phyloP scores from a whole-genome alignment of 2,888 invertebrate species.

The Oxyteleia sp. region DNA sequence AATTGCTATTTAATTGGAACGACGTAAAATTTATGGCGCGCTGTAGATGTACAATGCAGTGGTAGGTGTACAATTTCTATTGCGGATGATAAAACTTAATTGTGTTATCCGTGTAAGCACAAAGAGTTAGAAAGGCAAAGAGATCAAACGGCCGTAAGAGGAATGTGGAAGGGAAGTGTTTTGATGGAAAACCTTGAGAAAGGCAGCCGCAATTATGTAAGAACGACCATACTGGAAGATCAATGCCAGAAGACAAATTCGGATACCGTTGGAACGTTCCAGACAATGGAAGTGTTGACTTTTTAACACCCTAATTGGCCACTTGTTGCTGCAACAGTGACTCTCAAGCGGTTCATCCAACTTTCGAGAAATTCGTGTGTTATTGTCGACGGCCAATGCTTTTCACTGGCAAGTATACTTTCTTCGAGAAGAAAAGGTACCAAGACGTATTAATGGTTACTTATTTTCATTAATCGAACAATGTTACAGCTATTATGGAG shows the following conservation, averaged over 20 bases:
- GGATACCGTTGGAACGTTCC: neutral
- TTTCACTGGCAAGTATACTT: neutral
- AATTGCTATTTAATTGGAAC: constrained; percentile 40
- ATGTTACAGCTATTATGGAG: no score
- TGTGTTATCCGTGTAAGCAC: constrained; percentile 2
- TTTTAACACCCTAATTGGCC: constrained; percentile 39
- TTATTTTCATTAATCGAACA: neutral
- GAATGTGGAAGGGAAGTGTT: constrained; percentile 44
- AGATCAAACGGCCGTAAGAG: neutral
- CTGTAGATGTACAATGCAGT: neutral
- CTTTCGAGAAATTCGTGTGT: constrained; percentile 1
- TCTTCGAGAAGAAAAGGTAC: neutral
- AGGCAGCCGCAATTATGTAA: constrained; percentile 27
- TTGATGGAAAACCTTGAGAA: constrained; percentile 34
- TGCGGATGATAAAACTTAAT: constrained; percentile 15
- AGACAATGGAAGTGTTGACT: constrained; percentile 12
- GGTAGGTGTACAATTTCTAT: constrained; percentile 17
- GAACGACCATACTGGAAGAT: constrained; percentile 1
- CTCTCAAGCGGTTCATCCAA: constrained; percentile 8
- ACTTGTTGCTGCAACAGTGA: constrained; percentile 29
- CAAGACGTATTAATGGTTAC: neutral
- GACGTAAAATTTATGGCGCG: neutral
- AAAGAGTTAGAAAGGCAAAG: constrained; percentile 35
- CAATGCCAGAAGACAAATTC: constrained; percentile 20
- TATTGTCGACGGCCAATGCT: constrained; percentile 1